Base-by-base conservation (phyloP, 92 coral and sea anemone genomes). In the Epizoanthus stellaris region DNA sequence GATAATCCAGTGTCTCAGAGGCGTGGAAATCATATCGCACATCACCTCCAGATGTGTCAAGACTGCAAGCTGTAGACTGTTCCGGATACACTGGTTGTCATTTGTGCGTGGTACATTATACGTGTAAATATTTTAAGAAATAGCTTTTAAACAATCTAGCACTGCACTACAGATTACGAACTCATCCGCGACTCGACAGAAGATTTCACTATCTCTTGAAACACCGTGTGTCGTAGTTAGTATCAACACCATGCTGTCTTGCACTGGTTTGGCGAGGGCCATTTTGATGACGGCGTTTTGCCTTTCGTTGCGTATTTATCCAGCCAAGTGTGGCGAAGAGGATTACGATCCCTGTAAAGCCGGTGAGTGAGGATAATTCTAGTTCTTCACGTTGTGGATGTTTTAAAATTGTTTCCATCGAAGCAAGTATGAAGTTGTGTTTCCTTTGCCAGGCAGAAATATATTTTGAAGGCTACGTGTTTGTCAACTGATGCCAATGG, bases 331-430 rank as follows among this genome's bases (percentile, higher is more conserved):
- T 30, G 91, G 88, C 11, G 96, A 97, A 5, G 97, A 97, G 21
- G 97, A 97, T 69, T 97, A 92, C 75, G 99, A 97, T 73, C 98
- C 99, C 23, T 97, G 99, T 89, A 97, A 97, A 85, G 96, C 99
- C 73, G 98, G 99, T 97, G 74, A 72, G 97, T 75, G 10, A 7
- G 25, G 42, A 6, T 23, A 34, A 42, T 79, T 36, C 57, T 43
- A 9, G 17, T 73, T 14, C 42, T 67, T 1, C 36, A 71, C 70
- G 66, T 47, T 70, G 65, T 80, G 60, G 25, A 49, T 43, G 39
- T 62, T 59, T 17, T 23, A 30, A 30, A 30, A 30, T 30, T 30
- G 36, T 30, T 30, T 30, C 36, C 36, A 79, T 11, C n/a, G 30
- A 3, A 47, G 16, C 45, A 65, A 43, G 13, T 64, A 14, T 52